phyloP scores from a whole-genome alignment of 2,797 vertebrate genomes.

The Hoplostethus mediterraneus region DNA sequence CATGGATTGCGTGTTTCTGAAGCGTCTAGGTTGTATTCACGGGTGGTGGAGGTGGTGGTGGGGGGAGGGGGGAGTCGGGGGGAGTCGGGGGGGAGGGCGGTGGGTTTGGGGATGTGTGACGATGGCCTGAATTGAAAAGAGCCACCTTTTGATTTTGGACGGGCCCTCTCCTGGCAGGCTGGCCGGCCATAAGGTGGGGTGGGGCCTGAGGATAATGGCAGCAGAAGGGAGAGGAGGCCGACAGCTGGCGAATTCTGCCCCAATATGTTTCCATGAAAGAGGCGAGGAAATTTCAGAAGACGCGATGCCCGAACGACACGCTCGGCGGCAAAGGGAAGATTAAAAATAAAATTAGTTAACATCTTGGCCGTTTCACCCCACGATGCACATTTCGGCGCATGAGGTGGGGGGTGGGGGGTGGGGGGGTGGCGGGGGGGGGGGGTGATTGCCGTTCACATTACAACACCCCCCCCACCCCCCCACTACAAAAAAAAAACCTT shows the following conservation, averaged over 20 bases:
- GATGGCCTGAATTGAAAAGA: slow-evolving; percentile 79
- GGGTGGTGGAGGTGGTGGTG: slow-evolving; percentile 33
- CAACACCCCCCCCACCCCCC: slow-evolving; percentile 53
- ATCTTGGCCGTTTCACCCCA: slow-evolving; percentile 89
- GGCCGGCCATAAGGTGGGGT: slow-evolving; percentile 97
- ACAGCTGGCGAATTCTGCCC: slow-evolving; percentile 99
- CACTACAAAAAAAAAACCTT: slow-evolving; percentile 33
- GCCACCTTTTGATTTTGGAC: slow-evolving; percentile 85
- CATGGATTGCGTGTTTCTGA: slow-evolving; percentile 48
- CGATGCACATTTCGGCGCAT: slow-evolving; percentile 85
- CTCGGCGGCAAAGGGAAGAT: slow-evolving; percentile 91
- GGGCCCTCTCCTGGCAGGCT: slow-evolving; percentile 86
- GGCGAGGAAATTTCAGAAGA: slow-evolving; percentile 98
- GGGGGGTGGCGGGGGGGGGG: not conserved
- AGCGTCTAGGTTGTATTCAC: slow-evolving; percentile 41
- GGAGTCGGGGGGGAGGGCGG: not conserved
- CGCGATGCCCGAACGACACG: slow-evolving; percentile 91
- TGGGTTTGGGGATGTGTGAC: slow-evolving; percentile 44
- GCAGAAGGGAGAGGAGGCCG: slow-evolving; percentile 98
- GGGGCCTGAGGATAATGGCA: slow-evolving; percentile 96
- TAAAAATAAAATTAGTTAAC: slow-evolving; percentile 95
- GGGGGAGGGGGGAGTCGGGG: not conserved
- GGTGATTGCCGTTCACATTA: slow-evolving; percentile 59
- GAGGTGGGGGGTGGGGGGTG: not conserved
- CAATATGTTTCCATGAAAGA: slow-evolving; percentile 99